Percentiles rank a stretch among this genome's conserved stretches.
These are phyloP conservation scores for Enteromius radiatus DNA, from an alignment of 2,797 vertebrate genomes.

Conservation along the genomic window DNA sequence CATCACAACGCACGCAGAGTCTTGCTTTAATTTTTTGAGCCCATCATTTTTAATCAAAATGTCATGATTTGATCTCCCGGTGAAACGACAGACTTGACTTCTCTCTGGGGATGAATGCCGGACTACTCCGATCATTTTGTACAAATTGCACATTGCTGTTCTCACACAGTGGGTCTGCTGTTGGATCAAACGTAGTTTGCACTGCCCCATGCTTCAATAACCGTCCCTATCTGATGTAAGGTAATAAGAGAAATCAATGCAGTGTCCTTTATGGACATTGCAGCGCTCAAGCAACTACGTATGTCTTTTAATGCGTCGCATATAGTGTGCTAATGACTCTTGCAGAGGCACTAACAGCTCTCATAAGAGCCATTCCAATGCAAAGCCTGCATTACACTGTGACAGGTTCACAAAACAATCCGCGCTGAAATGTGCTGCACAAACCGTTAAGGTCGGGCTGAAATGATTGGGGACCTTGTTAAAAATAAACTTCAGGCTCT, in stretches of 20 bases:
- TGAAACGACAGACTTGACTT: not conserved
- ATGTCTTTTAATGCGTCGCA: not conserved
- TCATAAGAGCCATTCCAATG: slow-evolving; percentile 20
- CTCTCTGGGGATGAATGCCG: not conserved
- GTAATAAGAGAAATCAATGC: slow-evolving; percentile 28
- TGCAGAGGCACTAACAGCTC: slow-evolving; percentile 1
- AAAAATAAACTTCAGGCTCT: slow-evolving; percentile 25
- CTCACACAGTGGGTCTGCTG: not conserved
- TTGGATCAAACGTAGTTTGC: slow-evolving; percentile 1
- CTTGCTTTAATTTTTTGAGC: not conserved
- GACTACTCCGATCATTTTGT: not conserved
- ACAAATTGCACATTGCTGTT: not conserved
- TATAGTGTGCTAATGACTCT: slow-evolving; percentile 13
- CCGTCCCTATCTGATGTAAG: not conserved
- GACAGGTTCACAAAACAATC: slow-evolving; percentile 23
- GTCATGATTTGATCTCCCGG: not conserved
- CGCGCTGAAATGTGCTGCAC: slow-evolving; percentile 7
- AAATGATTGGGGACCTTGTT: slow-evolving; percentile 22
- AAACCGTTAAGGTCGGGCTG: not conserved
- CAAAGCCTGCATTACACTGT: not conserved
- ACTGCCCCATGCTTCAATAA: slow-evolving; percentile 2
- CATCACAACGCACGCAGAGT: not conserved
- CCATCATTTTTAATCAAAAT: not conserved
- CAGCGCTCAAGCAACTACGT: slow-evolving; percentile 7
- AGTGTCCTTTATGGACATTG: slow-evolving; percentile 14